Percentiles rank a stretch among this genome's conserved stretches.
These are phyloP conservation scores for Ichneumon xanthorius DNA, from an alignment of 2,888 invertebrate species.

Conservation along the genomic window DNA sequence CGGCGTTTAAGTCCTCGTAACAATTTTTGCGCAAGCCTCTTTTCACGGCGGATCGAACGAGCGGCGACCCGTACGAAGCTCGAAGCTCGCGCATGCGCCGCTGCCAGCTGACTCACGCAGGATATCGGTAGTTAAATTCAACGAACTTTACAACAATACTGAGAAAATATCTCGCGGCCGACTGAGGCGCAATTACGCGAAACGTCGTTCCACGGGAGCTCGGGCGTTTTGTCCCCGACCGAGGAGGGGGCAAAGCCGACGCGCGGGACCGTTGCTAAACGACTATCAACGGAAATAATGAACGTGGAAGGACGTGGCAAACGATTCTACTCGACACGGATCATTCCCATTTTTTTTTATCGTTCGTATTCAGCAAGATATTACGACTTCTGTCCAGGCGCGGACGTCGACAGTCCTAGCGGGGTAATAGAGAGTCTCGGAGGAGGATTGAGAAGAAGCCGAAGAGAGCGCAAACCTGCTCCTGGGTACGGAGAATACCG, in stretches of 20 bases:
- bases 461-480: slow-evolving; percentile 47
- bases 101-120: slow-evolving; percentile 77
- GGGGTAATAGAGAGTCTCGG: not conserved
- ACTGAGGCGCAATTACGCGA: slow-evolving; percentile 71
- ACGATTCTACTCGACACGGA: slow-evolving; percentile 42
- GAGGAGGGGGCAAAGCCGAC: not conserved
- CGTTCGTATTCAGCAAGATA: not conserved
- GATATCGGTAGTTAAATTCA: slow-evolving; percentile 82
- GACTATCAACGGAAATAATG: slow-evolving; percentile 50
- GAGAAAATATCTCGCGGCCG: slow-evolving; percentile 77
- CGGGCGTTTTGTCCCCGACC: slow-evolving; percentile 1
- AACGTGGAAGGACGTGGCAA: slow-evolving; percentile 47
- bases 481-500: slow-evolving; percentile 51
- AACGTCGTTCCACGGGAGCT: slow-evolving; percentile 60
- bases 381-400: not conserved
- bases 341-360: slow-evolving; percentile 21
- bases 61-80: slow-evolving; percentile 12
- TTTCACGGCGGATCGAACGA: slow-evolving; percentile 15
- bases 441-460: not conserved
- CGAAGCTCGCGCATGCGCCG: slow-evolving; percentile 12
- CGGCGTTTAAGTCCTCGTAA: slow-evolving; percentile 64
- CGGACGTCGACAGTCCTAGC: not conserved
- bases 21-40: slow-evolving; percentile 63
- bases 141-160: slow-evolving; percentile 82
- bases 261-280: slow-evolving; percentile 51